phyloP scores from a whole-genome alignment of 2,113 vertebrate species.

The Rhinogobius similis region DNA sequence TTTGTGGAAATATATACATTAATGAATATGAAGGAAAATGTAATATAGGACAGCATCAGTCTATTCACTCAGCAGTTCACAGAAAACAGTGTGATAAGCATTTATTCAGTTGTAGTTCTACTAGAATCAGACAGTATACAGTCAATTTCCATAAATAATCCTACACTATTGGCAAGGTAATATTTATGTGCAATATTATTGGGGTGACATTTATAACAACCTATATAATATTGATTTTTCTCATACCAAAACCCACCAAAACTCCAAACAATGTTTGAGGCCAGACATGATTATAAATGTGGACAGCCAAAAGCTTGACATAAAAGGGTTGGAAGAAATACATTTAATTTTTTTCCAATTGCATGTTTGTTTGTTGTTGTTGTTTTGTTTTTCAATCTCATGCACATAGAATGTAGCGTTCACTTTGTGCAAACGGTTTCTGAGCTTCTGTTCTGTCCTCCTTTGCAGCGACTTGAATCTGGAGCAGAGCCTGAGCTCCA shows the following conservation, averaged over 20 bases:
- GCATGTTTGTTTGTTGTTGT: too few species aligned
- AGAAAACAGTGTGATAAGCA: background rate
- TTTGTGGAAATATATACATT: too few species aligned
- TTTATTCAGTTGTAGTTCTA: background rate
- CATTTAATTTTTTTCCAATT: too few species aligned
- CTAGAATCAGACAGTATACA: background rate
- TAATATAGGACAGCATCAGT: background rate
- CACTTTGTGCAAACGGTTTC: constrained; percentile 19
- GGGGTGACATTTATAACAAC: background rate
- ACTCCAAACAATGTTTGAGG: background rate
- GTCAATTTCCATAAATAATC: background rate
- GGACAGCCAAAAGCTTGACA: background rate
- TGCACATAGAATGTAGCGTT: too few species aligned
- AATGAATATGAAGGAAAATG: too few species aligned
- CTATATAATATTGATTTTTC: too few species aligned
- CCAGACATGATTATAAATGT: background rate
- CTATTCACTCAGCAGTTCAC: background rate
- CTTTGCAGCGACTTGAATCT: constrained; percentile 49
- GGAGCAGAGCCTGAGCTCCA: constrained; percentile 58
- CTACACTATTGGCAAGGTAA: too few species aligned
- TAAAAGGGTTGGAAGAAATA: too few species aligned
- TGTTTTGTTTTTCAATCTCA: too few species aligned
- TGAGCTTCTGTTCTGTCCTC: constrained; percentile 29
- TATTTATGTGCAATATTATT: background rate
- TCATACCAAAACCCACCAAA: too few species aligned